Conservation (phyloP, 1,140 invertebrate genomes). For the Drosophila pruinosa region DNA sequence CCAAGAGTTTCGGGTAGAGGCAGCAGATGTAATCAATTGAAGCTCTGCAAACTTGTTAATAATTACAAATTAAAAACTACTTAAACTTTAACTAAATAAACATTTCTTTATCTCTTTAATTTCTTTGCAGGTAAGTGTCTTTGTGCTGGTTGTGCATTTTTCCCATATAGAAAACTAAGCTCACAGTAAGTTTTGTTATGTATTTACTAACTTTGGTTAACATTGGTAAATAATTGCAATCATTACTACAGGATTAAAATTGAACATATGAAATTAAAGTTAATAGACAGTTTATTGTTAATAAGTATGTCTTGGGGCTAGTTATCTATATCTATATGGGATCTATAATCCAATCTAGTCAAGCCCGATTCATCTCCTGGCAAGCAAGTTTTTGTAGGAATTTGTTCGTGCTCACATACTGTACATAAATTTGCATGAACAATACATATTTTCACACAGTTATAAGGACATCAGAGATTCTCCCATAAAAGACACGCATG, state of each 20-base stretch:
- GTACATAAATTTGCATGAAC: neutral
- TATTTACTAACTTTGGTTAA: conserved; percentile 37
- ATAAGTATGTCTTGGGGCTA: too few species aligned
- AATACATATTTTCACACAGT: neutral
- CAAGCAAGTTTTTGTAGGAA: too few species aligned
- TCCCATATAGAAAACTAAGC: conserved; percentile 36
- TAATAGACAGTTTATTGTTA: too few species aligned
- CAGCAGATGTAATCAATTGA: conserved; percentile 13
- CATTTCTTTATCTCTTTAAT: conserved; percentile 8
- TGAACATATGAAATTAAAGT: too few species aligned
- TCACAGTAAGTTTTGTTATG: conserved; percentile 67
- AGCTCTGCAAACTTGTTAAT: neutral
- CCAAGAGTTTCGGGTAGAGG: neutral
- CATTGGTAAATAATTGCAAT: conserved; percentile 1
- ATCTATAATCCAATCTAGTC: too few species aligned
- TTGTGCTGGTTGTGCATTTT: conserved; percentile 2
- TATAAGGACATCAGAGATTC: neutral
- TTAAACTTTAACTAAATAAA: neutral
- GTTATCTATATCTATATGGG: too few species aligned
- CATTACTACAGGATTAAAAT: neutral
- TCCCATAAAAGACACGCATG: neutral
- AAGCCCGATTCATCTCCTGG: too few species aligned
- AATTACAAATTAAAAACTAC: neutral
- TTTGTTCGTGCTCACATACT: neutral
- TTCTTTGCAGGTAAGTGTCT: conserved; percentile 62